Evolutionary conservation across 2,113 vertebrate species (phyloP), one percentile per base, ranked within the genome.

Genomic region (Hippocampus guttulatus): DNA sequence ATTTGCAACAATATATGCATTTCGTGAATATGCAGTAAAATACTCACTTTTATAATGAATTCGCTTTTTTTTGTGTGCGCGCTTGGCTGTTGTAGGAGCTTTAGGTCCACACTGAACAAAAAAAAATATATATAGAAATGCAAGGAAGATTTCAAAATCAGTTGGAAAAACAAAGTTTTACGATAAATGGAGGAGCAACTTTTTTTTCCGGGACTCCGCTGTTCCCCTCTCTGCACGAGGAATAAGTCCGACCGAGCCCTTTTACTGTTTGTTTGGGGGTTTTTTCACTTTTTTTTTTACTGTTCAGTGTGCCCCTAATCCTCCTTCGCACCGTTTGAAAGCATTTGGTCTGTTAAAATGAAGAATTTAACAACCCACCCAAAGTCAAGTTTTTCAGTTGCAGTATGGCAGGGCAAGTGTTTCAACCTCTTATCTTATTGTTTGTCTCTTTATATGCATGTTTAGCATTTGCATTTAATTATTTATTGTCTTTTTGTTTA

Each of bases 401-500:
- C 12, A 43, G 41, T 45, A 47, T 14, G 2, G 40, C 6, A 66
- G 74, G 76, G 78, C 79, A 78, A 84, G 62, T 55, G 62, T 70
- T 64, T 62, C 72, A 76, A 77, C 73, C 72, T 69, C 30, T 25
- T 68, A 57, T 76, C 66, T 69, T 78, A 67, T 78, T 66, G 57
- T 76, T 78, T 70, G 73, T 84, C 71, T 70, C 64, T 75, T 85
- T 82, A 66, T 89, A 85, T 83, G 82, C 87, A 85, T 83, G 85
- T 88, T 88, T 81, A 76, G 81, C 41, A 6, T 61, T 68, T 68
- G 74, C 74, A 72, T 84, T 70, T 75, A 85, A 81, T 85, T 89
- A 90, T 92, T 92, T 92, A 91, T 91, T 90, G 88, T 76, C 75
- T 74, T 82, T 81, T 67, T 75, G 60, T 79, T 72, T 49, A 70